A percentile compares a stretch with the other conserved stretches of the same genome.
These are phyloP conservation scores for Alosa sapidissima DNA, from an alignment of 2,797 vertebrate species.

Conservation along the genomic window DNA sequence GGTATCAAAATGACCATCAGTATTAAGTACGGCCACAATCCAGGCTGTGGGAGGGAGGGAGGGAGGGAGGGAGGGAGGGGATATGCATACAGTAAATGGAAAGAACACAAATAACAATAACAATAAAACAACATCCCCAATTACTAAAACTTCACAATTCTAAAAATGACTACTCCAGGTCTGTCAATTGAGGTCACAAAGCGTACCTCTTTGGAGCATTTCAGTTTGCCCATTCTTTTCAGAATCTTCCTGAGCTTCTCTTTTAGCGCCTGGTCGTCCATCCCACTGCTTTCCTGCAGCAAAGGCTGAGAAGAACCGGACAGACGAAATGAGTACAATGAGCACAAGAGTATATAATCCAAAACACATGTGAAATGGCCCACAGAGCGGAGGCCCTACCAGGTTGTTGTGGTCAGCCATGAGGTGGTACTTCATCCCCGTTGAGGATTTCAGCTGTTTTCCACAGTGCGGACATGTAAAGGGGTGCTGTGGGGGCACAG, in stretches of 20 bases:
- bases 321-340: neutral
- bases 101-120: neutral
- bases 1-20: too few species aligned
- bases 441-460: slow-evolving; percentile 90
- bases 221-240: slow-evolving; percentile 88
- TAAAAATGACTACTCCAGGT: neutral
- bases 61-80: too few species aligned
- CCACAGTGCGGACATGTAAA: slow-evolving; percentile 91
- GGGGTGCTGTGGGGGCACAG: slow-evolving; percentile 71
- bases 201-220: slow-evolving; percentile 84
- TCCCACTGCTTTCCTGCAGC: slow-evolving; percentile 75
- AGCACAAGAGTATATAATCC: too few species aligned
- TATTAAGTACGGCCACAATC: too few species aligned
- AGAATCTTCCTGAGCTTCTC: slow-evolving; percentile 88
- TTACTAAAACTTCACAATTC: neutral
- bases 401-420: slow-evolving; percentile 94
- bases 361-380: too few species aligned
- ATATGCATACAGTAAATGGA: too few species aligned
- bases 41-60: too few species aligned
- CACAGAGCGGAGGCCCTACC: slow-evolving; percentile 67
- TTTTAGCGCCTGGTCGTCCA: slow-evolving; percentile 82
- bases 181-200: neutral
- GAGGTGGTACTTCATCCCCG: slow-evolving; percentile 95
- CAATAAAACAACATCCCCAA: neutral
- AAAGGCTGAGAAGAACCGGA: slow-evolving; percentile 69